Base-by-base conservation (phyloP, 1,140 invertebrate genomes). In the Odontomachus brunneus region DNA sequence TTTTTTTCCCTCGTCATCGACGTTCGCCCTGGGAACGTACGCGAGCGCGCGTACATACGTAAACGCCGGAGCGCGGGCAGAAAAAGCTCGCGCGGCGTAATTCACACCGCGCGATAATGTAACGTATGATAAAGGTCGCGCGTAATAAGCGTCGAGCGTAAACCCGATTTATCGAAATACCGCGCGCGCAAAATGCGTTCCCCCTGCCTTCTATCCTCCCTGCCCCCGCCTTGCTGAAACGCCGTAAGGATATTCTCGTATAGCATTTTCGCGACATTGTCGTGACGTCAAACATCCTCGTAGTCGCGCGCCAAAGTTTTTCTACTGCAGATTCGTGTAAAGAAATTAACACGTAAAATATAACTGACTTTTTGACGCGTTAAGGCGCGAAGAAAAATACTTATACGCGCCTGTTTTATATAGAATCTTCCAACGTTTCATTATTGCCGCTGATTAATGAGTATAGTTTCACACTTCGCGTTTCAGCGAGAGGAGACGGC, bases 81-180 rank as follows among this genome's bases (percentile, higher is more conserved):
- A 60, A 48, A 44, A 44, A 4, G 3, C 29, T 24, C n/a, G 24
- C 78, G n/a, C 38, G 55, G 11, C 80, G 80, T 63, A 74, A 82
- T 72, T 82, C 55, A 73, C 71, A 60, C 33, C 7, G n/a, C 55
- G 67, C 71, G 71, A 82, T 62, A 82, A 73, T 82, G 51, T 57
- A 80, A 82, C 55, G 24, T 80, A 80, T 53, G 75, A 80, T 80
- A 80, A 80, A 80, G 65, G 33, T 80, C 65, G 44, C 26, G 75
- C 15, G 75, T 80, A 80, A 80, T 80, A 80, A 80, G 63, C 63
- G 75, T 80, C 75, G 69, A 57, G 75, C 65, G 33, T 80, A 80
- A 80, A 80, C 51, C 53, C 75, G 75, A 80, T 80, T 80, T 80
- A 80, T 80, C 75, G 75, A 71, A 71, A 80, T 38, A 24, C 26